Percentiles rank a stretch among this genome's conserved stretches.
Evolutionary conservation across 2,113 vertebrate species (phyloP).

Genomic region (Mustela nigripes): DNA sequence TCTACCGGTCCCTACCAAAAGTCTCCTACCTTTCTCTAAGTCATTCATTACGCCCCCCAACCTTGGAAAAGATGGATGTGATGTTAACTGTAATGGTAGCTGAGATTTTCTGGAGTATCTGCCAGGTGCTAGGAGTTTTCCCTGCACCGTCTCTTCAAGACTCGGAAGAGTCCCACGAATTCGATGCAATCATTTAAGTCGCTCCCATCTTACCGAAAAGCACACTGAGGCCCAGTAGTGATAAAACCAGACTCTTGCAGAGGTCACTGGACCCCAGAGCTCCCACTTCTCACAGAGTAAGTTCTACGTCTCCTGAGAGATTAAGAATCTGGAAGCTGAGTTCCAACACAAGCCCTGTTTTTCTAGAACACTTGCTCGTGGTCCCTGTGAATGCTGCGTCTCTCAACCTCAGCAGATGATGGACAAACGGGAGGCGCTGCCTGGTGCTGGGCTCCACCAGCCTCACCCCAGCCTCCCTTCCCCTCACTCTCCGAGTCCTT

Average conservation of each 20-base stretch:
- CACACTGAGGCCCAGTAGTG: neutral
- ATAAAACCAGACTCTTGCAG: neutral
- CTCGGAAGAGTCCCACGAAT: neutral
- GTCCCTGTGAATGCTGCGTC: too few species aligned
- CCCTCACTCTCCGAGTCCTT: accelerated
- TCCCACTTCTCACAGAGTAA: neutral
- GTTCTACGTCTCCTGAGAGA: neutral
- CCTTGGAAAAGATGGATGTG: neutral
- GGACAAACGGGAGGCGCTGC: too few species aligned
- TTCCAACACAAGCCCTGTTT: neutral
- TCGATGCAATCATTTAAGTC: neutral
- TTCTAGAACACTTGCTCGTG: neutral
- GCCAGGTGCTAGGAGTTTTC: neutral
- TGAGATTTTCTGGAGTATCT: neutral
- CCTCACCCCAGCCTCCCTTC: neutral
- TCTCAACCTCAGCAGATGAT: too few species aligned
- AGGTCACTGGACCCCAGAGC: neutral
- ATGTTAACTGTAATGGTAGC: neutral
- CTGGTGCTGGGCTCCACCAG: neutral
- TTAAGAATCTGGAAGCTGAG: neutral
- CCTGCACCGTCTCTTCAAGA: neutral
- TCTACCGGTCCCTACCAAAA: neutral
- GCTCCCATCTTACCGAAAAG: neutral
- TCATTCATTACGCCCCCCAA: neutral
- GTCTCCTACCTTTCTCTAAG: neutral